Base-by-base conservation (phyloP, 2,888 invertebrate species). In the Antheraea assamensis region DNA sequence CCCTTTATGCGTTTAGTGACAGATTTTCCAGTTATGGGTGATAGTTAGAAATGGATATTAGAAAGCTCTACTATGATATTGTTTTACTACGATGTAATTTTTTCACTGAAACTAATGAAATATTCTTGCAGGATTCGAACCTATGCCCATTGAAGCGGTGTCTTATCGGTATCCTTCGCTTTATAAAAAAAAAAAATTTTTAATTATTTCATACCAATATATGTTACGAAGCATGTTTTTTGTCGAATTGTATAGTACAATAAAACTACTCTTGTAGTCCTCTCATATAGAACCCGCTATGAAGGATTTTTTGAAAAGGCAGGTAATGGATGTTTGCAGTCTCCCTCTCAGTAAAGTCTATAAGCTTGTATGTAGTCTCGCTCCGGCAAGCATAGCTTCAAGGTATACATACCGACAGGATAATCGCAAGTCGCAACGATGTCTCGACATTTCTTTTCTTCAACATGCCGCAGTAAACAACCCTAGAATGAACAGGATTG, bases 361-460 rank as follows among this genome's bases (percentile, higher is more conserved):
- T 66, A 68, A 68, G 35, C 68, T 68, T 35, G 35, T 68, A 68
- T 68, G 35, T 68, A 35, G 68, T 68, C 68, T 68, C 68, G 79
- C 85, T 84, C 84, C 83, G 81, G 77, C 83, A 79, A 81, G 77
- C 82, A 83, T 83, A 83, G 86, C 86, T 83, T 79, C 82, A 77
- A 85, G 84, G 86, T 85, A 88, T 88, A 82, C 85, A 88, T 88
- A 82, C 85, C 81, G 83, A 85, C 88, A 88, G 85, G 88, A 91
- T 90, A 90, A 91, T 89, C 90, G 85, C 86, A 82, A 90, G 91
- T 89, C 89, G 85, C 85, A 82, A 81, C 81, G 81, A 85, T 82
- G 83, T 85, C 84, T 85, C 85, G 87, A 87, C 88, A 86, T 89
- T 90, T 90, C 86, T 89, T 89, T 89, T 87, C 87, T 86, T 84